Evolutionary conservation across 2,888 invertebrate genomes (phyloP), one percentile per base, ranked within the genome.

Genomic region (Drosophila ochracea): DNA sequence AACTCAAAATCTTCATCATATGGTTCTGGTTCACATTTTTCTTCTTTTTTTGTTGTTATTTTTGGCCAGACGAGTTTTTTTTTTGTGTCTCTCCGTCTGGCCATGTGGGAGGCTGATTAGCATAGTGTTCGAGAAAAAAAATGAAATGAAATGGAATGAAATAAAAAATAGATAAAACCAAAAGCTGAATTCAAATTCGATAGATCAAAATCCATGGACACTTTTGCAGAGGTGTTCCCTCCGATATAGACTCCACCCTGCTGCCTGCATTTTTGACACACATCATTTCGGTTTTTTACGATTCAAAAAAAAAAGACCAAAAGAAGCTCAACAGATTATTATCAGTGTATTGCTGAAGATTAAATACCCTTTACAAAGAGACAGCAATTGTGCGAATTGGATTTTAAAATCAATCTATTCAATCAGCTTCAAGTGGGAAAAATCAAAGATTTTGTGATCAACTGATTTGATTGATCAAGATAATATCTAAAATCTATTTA

Each of bases 91-190:
- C 11, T 39, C 28, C 47, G 80, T 83, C 78, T 90, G 83, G 84
- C 91, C 77, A 87, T 84, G 87, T 91, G 87, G 87, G 91, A 91
- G 87, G 76, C 83, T 91, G 91, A 87, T 88, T 89, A 91, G 78
- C 91, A 88, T 89, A 77, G 63, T 69, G 73, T 55, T 75, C 41
- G 47, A 63, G n/a, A 39, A 54, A 53, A 54, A 55, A 71, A 7
- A 47, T 13, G 3, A 16, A 35, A 37, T 3, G n/a, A 28, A 55
- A 28, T n/a, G n/a, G 21, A 41, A n/a, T 35, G 54, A 35, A 21
- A 35, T 25, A 59, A 67, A 65, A 76, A 61, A 52, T 60, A 79
- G 68, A 78, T 74, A 71, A 68, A 76, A 30, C 35, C 3, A 7
- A 67, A 62, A 57, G 52, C 33, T 28, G 6, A 64, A 35, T 35